A percentile compares a stretch with the other conserved stretches of the same genome.
phyloP scores from a whole-genome alignment of 2,888 invertebrate genomes.

The Drosophila longiperda region DNA sequence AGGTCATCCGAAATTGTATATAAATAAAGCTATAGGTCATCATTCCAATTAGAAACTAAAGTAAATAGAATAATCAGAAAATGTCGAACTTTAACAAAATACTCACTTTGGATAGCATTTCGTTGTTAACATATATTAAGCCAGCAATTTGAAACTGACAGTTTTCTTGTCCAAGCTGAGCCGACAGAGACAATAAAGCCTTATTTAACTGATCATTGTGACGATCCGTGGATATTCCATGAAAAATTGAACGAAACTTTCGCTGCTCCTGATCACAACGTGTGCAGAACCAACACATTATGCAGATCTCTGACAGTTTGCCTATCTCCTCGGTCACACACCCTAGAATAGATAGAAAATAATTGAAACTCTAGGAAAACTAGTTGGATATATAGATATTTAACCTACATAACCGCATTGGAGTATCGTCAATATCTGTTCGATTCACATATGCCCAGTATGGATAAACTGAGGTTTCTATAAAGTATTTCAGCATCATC shows the following conservation, averaged over 20 bases:
- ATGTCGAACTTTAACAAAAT: not conserved
- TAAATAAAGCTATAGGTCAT: slow-evolving; percentile 22
- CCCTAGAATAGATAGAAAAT: slow-evolving; percentile 19
- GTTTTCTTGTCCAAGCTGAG: slow-evolving; percentile 62
- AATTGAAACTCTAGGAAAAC: too few relatives aligned
- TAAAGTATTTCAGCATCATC: slow-evolving; percentile 54
- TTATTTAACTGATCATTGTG: slow-evolving; percentile 43
- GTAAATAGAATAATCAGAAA: too few relatives aligned
- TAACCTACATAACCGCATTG: slow-evolving; percentile 26
- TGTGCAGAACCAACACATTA: slow-evolving; percentile 57
- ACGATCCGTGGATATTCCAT: slow-evolving; percentile 37
- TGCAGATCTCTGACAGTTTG: slow-evolving; percentile 30
- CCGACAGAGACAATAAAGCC: slow-evolving; percentile 41
- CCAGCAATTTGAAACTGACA: slow-evolving; percentile 52
- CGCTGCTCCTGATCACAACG: slow-evolving; percentile 51
- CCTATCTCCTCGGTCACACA: slow-evolving; percentile 20
- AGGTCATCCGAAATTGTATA: slow-evolving; percentile 57
- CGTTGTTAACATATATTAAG: slow-evolving; percentile 54
- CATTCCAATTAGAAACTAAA: slow-evolving; percentile 16
- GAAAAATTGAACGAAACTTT: slow-evolving; percentile 37
- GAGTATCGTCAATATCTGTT: not conserved
- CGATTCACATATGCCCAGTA: slow-evolving; percentile 57
- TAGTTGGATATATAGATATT: not conserved
- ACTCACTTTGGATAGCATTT: slow-evolving; percentile 58
- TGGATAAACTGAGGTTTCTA: slow-evolving; percentile 53